These are phyloP conservation scores for Ptychodera flava DNA, from an alignment of 35 echinoderm and acorn worm genomes.

Conservation along the genomic window DNA sequence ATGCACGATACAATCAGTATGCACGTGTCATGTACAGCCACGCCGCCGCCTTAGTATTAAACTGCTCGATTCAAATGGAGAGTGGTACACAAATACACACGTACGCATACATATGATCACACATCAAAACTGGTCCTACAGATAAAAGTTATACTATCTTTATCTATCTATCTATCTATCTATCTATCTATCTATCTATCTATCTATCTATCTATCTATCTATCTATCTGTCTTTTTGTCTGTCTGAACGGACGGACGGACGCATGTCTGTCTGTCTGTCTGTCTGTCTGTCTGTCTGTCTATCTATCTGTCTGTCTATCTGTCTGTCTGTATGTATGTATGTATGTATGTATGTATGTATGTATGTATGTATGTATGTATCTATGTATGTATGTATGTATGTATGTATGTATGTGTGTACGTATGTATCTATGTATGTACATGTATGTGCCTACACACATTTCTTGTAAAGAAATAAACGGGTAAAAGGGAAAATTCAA, in stretches of 20 bases:
- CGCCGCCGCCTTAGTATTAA: too few species aligned
- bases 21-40: too few species aligned
- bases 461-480: too few species aligned
- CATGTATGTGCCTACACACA: too few species aligned
- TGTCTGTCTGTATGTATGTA: not conserved
- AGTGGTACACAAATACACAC: too few species aligned
- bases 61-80: too few species aligned
- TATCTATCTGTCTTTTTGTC: not conserved
- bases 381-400: not conserved
- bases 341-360: not conserved
- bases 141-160: too few species aligned
- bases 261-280: not conserved
- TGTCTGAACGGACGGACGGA: not conserved
- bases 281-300: not conserved
- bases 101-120: too few species aligned
- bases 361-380: not conserved
- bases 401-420: not conserved
- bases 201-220: constrained; percentile 2
- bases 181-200: constrained; percentile 2
- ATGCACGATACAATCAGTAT: too few species aligned
- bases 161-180: constrained; percentile 2
- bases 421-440: too few species aligned
- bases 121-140: too few species aligned
- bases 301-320: not conserved
- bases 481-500: too few species aligned